Conservation (phyloP, 2,113 vertebrate species). For the Hippopotamus amphibius region DNA sequence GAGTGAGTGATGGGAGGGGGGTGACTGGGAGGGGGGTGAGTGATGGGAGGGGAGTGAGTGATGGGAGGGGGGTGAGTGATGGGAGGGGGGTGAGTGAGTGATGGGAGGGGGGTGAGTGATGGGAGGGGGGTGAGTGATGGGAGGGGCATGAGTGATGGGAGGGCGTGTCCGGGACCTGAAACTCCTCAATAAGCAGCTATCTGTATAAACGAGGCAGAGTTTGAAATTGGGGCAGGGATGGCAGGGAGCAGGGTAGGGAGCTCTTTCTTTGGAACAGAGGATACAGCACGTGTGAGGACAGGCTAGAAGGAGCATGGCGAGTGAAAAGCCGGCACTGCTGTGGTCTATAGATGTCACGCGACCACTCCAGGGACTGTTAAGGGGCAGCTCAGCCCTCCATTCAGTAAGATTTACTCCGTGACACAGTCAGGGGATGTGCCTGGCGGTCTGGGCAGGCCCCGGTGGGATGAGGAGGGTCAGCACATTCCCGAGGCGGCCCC, state of each 20-base stretch:
- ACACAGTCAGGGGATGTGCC: neutral
- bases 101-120: too few species aligned
- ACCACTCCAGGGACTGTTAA: rapidly evolving
- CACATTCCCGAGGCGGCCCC: neutral
- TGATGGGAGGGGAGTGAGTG: too few species aligned
- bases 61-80: too few species aligned
- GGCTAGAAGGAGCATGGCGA: rapidly evolving
- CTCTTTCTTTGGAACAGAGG: neutral
- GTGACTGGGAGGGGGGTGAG: too few species aligned
- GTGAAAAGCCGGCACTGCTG: rapidly evolving
- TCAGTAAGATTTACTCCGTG: neutral
- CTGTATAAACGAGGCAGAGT: too few species aligned
- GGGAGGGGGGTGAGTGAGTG: too few species aligned
- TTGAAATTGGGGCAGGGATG: too few species aligned
- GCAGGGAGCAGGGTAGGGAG: neutral
- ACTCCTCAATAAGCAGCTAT: neutral
- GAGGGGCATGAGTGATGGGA: too few species aligned
- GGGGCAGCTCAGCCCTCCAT: neutral
- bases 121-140: too few species aligned
- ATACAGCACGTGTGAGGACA: rapidly evolving
- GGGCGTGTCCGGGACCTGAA: neutral
- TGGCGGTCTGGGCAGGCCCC: rapidly evolving
- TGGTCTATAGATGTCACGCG: neutral
- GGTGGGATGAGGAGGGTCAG: neutral
- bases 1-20: too few species aligned